Conservation (phyloP, 2,113 vertebrate genomes). For the Notarius lentiginosus region DNA sequence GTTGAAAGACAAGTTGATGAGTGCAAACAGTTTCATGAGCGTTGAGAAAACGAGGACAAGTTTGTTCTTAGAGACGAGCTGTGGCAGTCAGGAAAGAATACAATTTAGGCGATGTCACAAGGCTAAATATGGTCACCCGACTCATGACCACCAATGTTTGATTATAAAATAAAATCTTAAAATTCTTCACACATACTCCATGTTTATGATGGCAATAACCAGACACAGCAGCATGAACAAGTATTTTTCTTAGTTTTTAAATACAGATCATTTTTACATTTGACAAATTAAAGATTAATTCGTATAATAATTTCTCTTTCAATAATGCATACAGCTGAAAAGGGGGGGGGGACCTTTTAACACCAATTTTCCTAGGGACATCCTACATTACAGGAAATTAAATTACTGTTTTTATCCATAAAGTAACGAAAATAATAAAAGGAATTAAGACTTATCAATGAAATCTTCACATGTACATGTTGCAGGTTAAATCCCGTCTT, state of each 20-base stretch:
- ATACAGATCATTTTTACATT: background rate
- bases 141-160: background rate
- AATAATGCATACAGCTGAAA: background rate
- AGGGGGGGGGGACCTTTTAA: background rate
- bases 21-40: background rate
- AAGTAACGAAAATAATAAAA: background rate
- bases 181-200: no score
- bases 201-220: no score
- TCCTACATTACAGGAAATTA: background rate
- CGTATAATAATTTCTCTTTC: background rate
- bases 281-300: background rate
- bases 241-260: background rate
- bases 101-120: background rate
- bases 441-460: no score
- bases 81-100: background rate
- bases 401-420: background rate
- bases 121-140: background rate
- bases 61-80: background rate
- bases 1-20: background rate
- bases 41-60: background rate
- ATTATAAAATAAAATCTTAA: background rate
- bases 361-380: background rate
- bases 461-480: no score
- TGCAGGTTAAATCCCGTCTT: no score
- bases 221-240: background rate